Evolutionary conservation across 1,140 invertebrate species (phyloP).

Genomic region (Oppia nitens): DNA sequence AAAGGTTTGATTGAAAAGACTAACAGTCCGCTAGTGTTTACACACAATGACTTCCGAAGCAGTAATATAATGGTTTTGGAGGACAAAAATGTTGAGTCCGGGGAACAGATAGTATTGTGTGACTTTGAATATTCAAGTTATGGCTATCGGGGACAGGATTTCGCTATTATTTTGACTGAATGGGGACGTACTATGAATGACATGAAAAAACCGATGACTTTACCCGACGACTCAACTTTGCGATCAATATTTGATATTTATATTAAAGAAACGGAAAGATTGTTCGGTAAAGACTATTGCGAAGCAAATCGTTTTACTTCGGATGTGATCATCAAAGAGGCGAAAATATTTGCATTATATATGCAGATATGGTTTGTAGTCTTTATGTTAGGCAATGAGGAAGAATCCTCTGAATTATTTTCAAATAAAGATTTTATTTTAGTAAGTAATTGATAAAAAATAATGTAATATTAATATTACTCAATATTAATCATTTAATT

Average conservation of each 20-base stretch:
- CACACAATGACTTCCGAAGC: not conserved
- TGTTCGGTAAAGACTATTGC: not conserved
- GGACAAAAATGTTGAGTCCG: not conserved
- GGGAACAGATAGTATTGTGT: not conserved
- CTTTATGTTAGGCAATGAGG: no score
- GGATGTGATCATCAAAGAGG: not conserved
- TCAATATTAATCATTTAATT: no score
- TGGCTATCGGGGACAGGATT: not conserved
- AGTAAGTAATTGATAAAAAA: no score
- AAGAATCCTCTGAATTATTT: no score
- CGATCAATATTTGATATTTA: not conserved
- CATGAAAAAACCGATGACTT: not conserved
- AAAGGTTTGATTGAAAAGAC: not conserved
- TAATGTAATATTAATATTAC: no score
- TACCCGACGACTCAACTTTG: not conserved
- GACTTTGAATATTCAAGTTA: conserved; percentile 5
- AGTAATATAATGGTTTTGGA: not conserved
- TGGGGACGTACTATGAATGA: not conserved
- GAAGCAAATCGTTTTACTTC: not conserved
- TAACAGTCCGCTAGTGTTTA: conserved; percentile 2
- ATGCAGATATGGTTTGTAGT: no score
- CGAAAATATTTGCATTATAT: not conserved
- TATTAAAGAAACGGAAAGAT: not conserved
- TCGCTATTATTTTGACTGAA: not conserved
- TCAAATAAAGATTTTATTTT: no score